These are phyloP conservation scores for Geotrypetes seraphini DNA, from an alignment of 2,797 vertebrate genomes.

Conservation along the genomic window DNA sequence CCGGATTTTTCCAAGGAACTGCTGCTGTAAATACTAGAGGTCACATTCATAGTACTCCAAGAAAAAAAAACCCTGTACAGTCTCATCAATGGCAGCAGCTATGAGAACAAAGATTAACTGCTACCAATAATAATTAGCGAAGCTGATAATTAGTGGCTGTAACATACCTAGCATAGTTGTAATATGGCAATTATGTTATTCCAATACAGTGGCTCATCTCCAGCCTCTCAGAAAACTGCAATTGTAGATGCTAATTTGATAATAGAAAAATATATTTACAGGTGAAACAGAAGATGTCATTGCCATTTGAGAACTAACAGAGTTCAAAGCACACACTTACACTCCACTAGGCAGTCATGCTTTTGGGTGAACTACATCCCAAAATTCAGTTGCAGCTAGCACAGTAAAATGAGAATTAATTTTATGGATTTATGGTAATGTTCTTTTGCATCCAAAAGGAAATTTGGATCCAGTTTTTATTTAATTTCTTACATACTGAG, in stretches of 20 bases:
- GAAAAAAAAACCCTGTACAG: conserved; percentile 12
- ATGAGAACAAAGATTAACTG: conserved; percentile 32
- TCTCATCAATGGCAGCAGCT: conserved; percentile 29
- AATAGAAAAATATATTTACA: conserved; percentile 9
- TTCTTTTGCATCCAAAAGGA: too few relatives aligned
- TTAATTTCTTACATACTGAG: too few relatives aligned
- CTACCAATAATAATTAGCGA: conserved; percentile 32
- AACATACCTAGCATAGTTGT: conserved; percentile 13
- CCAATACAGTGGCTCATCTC: conserved; percentile 6
- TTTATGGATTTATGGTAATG: too few relatives aligned
- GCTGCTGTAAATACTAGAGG: conserved; percentile 5
- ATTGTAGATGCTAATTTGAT: conserved; percentile 12
- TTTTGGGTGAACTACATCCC: too few relatives aligned
- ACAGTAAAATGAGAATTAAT: too few relatives aligned
- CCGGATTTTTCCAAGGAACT: conserved; percentile 1
- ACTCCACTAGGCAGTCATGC: too few relatives aligned
- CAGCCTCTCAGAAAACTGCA: conserved; percentile 17
- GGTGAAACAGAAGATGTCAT: too few relatives aligned
- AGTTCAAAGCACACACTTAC: too few relatives aligned
- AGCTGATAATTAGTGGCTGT: conserved; percentile 25
- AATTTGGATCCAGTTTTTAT: too few relatives aligned
- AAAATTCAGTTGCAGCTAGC: too few relatives aligned
- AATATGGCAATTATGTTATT: conserved; percentile 23
- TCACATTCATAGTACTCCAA: conserved; percentile 8
- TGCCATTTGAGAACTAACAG: too few relatives aligned